Percentiles rank a stretch among this genome's conserved stretches.
Evolutionary conservation across 2,113 vertebrate species (phyloP).

Genomic region (Leucosticte australis): DNA sequence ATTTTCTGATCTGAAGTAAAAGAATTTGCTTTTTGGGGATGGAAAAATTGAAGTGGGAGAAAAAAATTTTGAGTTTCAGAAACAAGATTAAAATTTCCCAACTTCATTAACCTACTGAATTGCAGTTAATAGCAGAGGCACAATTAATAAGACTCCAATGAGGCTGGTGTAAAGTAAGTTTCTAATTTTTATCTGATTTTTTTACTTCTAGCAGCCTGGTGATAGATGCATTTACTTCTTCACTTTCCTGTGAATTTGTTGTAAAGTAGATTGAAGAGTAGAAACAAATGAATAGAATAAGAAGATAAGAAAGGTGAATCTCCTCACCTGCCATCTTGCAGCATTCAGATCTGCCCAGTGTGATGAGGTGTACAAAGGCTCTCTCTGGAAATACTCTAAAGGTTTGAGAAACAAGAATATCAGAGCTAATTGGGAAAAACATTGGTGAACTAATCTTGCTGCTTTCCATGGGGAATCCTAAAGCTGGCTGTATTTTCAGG

Average conservation of each 20-base stretch:
- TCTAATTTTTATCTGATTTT: background rate
- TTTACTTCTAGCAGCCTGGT: background rate
- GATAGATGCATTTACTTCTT: background rate
- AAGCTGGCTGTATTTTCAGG: background rate
- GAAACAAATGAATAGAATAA: background rate
- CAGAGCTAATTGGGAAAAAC: background rate
- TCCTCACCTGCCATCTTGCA: background rate
- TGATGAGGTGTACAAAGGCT: background rate
- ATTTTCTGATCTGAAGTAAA: background rate
- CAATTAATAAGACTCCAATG: background rate
- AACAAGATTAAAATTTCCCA: background rate
- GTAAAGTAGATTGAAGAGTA: background rate
- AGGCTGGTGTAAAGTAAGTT: background rate
- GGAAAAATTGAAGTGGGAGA: background rate
- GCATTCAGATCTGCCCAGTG: background rate
- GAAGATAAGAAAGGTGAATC: background rate
- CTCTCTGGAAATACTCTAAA: background rate
- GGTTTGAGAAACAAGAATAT: background rate
- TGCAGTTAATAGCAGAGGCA: background rate
- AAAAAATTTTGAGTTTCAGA: background rate
- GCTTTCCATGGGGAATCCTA: background rate
- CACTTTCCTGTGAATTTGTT: background rate
- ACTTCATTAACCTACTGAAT: background rate
- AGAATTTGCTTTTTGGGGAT: background rate
- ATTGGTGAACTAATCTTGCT: background rate